These are phyloP conservation scores for Nasonovia ribisnigri DNA, from an alignment of 2,888 invertebrate genomes.

Conservation along the genomic window DNA sequence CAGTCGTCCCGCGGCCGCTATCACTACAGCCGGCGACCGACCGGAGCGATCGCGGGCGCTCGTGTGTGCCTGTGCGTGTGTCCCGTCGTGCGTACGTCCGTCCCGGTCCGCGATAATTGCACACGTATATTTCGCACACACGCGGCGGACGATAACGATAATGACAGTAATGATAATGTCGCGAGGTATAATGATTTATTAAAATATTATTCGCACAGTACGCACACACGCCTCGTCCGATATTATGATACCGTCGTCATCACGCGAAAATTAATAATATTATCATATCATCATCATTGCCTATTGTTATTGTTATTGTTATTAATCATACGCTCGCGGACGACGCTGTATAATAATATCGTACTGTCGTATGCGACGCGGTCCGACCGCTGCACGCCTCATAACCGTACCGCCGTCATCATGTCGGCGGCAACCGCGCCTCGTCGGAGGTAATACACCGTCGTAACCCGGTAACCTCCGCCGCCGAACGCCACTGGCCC, in stretches of 20 bases:
- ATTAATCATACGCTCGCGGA: too few relatives aligned
- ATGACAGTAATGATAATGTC: neutral
- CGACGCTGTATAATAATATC: too few relatives aligned
- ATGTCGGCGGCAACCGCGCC: neutral
- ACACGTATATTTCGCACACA: neutral
- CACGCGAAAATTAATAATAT: neutral
- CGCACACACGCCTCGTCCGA: neutral
- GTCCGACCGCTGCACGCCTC: neutral
- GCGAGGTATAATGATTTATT: neutral
- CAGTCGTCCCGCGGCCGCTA: constrained; percentile 28
- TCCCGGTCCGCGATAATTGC: neutral
- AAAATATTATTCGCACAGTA: neutral
- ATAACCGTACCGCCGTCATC: neutral
- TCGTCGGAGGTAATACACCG: neutral
- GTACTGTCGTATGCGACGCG: neutral
- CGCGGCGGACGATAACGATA: neutral
- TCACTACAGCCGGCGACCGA: constrained; percentile 24
- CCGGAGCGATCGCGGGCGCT: constrained; percentile 11
- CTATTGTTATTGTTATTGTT: neutral
- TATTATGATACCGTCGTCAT: neutral
- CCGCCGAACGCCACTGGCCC: neutral
- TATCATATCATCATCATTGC: too few relatives aligned
- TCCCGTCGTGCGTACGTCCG: neutral
- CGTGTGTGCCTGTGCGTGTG: neutral
- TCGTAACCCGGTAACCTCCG: neutral